Conservation (phyloP, 2,888 invertebrate genomes). For the Sphaerophoria taeniata region DNA sequence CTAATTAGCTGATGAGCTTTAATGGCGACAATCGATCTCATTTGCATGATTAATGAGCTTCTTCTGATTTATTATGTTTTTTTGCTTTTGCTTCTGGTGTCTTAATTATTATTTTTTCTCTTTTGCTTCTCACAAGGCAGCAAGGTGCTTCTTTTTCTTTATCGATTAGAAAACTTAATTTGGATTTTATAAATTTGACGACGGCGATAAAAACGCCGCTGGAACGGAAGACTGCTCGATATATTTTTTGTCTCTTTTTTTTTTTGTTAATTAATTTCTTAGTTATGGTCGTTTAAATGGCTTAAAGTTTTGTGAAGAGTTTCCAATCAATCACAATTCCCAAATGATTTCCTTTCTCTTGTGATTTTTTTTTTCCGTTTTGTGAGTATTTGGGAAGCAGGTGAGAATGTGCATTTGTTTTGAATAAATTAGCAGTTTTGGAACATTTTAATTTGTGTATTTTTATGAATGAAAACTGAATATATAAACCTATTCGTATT, state of each 20-base stretch:
- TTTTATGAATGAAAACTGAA: too few relatives aligned
- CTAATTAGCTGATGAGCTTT: slow-evolving; percentile 74
- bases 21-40: slow-evolving; percentile 75
- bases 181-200: slow-evolving; percentile 57
- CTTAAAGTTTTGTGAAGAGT: slow-evolving; percentile 40
- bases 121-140: slow-evolving; percentile 33
- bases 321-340: slow-evolving; percentile 11
- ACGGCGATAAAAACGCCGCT: slow-evolving; percentile 67
- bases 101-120: slow-evolving; percentile 22
- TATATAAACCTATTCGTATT: too few relatives aligned
- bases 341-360: slow-evolving; percentile 2
- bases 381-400: background rate
- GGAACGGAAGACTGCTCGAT: slow-evolving; percentile 69
- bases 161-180: slow-evolving; percentile 56
- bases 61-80: slow-evolving; percentile 31
- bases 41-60: slow-evolving; percentile 72
- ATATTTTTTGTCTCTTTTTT: slow-evolving; percentile 30
- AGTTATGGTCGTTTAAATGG: slow-evolving; percentile 37
- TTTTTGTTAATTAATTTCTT: slow-evolving; percentile 63
- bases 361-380: background rate
- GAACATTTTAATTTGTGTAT: too few relatives aligned
- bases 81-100: slow-evolving; percentile 28
- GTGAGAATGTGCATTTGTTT: too few relatives aligned
- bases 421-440: too few relatives aligned
- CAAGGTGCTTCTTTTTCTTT: background rate